Base-by-base conservation (phyloP, 2,113 vertebrate genomes). In the Agapornis roseicollis region DNA sequence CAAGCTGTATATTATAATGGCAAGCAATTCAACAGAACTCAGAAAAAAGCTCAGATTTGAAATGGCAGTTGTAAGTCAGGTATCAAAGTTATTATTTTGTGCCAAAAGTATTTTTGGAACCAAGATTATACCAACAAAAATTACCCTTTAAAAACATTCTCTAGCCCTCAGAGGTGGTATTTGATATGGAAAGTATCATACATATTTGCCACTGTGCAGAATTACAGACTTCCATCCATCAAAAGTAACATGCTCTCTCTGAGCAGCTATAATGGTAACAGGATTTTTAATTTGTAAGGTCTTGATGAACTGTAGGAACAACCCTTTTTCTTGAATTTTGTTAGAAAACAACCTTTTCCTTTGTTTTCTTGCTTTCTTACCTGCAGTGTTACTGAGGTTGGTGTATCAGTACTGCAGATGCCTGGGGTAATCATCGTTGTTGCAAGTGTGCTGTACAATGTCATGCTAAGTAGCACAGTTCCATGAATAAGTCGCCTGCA, bases 351-450 rank as follows among this genome's bases (percentile, higher is more conserved):
- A 68, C 3, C 6, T 10, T 80, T 61, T 27, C 5, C 33, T 68
- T 35, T 58, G 16, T 17, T 55, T 18, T 47, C 24, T 78, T 0
- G 0, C 11, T n/a, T 44, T 44, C 95, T 95, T 88, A 98, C 98
- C 97, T 98, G 98, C 50, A 98, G 22, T 0, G 65, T 97, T 76
- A 96, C 78, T 3, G 96, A 90, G 33, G 94, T 89, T 18, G 96
- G 97, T 17, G 94, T 91, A 24, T 89, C 94, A 8, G 60, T 12
- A 47, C 91, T 95, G 86, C 97, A 96, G 50, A 96, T 77, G 79
- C 90, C 97, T 2, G 98, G 97, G 28, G 97, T 61, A 33, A 97
- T 60, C 68, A 94, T 17, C 10, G 97, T 44, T 11, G 89, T 46
- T 29, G 97, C 72, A 33, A 96, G 89, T 0, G 74, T 50, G 63